These are phyloP conservation scores for Pituophis catenifer DNA, from an alignment of 2,113 vertebrate species.

Conservation along the genomic window DNA sequence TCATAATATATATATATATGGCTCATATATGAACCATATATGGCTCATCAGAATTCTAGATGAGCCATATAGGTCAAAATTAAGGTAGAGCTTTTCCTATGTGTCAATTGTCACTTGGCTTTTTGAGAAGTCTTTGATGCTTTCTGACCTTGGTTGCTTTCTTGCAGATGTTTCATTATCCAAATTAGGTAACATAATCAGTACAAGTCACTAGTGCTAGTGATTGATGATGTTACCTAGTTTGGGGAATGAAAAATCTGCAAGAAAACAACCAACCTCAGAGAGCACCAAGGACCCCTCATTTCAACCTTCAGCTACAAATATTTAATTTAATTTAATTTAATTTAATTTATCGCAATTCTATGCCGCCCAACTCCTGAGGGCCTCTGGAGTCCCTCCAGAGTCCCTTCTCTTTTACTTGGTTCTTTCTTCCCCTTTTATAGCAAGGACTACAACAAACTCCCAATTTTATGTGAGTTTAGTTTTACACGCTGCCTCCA, in stretches of 20 bases:
- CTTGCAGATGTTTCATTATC: neutral
- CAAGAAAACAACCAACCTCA: neutral
- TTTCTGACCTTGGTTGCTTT: neutral
- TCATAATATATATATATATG: no score
- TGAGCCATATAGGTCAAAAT: neutral
- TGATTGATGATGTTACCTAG: neutral
- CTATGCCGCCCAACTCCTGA: no score
- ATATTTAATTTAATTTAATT: neutral
- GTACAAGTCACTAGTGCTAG: neutral
- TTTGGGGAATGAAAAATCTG: neutral
- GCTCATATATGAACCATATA: no score
- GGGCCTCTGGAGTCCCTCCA: no score
- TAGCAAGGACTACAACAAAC: neutral
- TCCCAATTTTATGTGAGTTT: neutral
- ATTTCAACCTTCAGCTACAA: neutral
- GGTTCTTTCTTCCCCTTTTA: neutral
- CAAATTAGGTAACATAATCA: neutral
- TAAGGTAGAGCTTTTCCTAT: neutral
- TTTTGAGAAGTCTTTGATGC: neutral
- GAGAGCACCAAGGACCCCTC: neutral
- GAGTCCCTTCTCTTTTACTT: neutral
- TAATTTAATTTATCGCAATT: no score
- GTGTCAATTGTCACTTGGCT: neutral
- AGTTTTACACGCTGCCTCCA: neutral
- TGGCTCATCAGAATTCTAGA: neutral